Conservation (phyloP, 2,797 vertebrate genomes). For the Cynopterus sphinx region DNA sequence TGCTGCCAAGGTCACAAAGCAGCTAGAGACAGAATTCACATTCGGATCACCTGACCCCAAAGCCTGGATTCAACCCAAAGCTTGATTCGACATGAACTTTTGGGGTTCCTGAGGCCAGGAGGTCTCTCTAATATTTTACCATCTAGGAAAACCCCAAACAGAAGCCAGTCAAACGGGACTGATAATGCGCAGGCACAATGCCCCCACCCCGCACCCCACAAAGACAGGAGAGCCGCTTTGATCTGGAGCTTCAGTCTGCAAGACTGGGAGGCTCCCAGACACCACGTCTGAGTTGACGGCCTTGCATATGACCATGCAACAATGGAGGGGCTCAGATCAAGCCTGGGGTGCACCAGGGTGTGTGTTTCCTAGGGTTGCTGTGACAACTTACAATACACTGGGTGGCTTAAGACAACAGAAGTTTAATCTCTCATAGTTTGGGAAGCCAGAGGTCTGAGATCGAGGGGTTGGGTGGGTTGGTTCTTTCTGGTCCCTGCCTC, state of each 20-base stretch:
- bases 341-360: background rate
- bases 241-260: background rate
- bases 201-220: too few species aligned
- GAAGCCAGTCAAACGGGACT: too few species aligned
- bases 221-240: background rate
- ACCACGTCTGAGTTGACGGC: background rate
- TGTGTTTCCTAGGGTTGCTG: background rate
- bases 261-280: background rate
- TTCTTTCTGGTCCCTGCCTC: background rate
- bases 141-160: background rate
- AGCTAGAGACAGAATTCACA: background rate
- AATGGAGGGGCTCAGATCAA: background rate
- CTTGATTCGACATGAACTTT: too few species aligned
- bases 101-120: background rate
- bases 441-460: background rate
- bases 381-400: background rate
- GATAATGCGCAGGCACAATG: background rate
- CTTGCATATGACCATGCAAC: background rate
- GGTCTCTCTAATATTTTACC: background rate
- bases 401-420: background rate
- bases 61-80: background rate
- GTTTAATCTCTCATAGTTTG: background rate
- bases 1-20: background rate
- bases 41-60: background rate
- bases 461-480: background rate